Evolutionary conservation across 2,113 vertebrate species (phyloP), one percentile per base, ranked within the genome.

Genomic region (Abramis brama): DNA sequence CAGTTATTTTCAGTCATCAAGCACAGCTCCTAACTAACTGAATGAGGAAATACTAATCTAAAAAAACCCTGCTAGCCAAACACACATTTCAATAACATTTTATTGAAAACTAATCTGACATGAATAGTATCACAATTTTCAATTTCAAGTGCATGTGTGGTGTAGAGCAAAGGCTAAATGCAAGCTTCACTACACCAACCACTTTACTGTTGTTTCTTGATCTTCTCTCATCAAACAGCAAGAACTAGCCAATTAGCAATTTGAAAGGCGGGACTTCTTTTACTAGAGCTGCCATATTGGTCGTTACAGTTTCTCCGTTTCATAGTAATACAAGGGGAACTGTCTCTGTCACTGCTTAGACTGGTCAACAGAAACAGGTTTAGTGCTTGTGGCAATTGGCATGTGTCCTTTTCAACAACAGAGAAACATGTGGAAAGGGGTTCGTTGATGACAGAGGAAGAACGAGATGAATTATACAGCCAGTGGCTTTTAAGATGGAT

Each of bases 401-500:
- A 79, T 85, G 68, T 85, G 73, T 85, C 83, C 33, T 78, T 23
- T 76, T 66, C 19, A 76, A 76, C 39, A 66, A 59, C 70, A 68
- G 43, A 70, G 39, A 68, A 33, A 50, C 7, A 50, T 11, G 36
- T 70, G 5, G 30, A 71, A 27, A 71, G 30, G 43, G 71, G n/a
- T 79, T 6, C 0, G 33, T 43, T 25, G 23, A 79, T 79, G 71
- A 64, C 64, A 59, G 57, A 39, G 52, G 74, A 71, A 68, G 79
- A 57, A 75, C 60, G n/a, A 77, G 50, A 85, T 70, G 25, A 81
- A 79, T 88, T 87, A 88, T 91, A 83, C 88, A 83, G 90, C 88
- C 88, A 85, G 87, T 85, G 86, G 89, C 92, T 78, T 47, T 75
- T 66, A 86, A 93, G 91, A 94, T 91, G 88, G 90, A 93, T 92